These are phyloP conservation scores for Propithecus deckenii DNA, from an alignment of 2,797 vertebrate genomes.

Conservation along the genomic window DNA sequence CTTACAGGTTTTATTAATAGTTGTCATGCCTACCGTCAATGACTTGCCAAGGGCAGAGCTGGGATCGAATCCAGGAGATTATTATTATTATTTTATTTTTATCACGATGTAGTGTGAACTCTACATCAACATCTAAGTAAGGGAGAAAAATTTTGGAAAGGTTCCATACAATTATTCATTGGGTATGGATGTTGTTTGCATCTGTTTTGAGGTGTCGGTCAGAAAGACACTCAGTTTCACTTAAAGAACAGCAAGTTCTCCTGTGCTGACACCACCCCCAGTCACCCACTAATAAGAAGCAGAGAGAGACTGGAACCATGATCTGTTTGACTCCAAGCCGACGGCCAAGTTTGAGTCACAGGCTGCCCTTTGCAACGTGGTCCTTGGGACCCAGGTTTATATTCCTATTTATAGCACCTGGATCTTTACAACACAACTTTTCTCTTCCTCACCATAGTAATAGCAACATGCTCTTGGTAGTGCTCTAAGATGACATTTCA, in stretches of 20 bases:
- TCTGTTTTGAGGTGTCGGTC: conserved; percentile 32
- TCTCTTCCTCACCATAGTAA: not conserved
- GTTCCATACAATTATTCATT: not conserved
- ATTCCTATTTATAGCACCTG: not conserved
- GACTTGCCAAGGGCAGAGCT: not conserved
- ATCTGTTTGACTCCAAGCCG: not conserved
- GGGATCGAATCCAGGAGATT: not conserved
- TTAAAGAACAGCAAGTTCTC: not conserved
- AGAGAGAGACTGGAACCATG: not conserved
- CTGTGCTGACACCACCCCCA: not conserved
- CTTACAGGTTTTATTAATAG: not conserved
- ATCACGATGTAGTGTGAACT: not conserved
- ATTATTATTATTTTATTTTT: not conserved
- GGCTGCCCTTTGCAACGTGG: not conserved
- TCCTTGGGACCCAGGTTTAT: not conserved
- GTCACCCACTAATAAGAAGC: not conserved
- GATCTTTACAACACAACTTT: not conserved
- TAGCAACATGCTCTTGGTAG: not conserved
- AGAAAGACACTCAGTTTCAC: not conserved
- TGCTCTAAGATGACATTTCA: not conserved
- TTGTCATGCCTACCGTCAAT: not conserved
- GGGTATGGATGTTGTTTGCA: not conserved
- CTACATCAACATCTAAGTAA: not conserved
- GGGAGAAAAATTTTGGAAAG: not conserved
- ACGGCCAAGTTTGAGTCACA: not conserved